Evolutionary conservation across 2,888 invertebrate genomes (phyloP).

Genomic region (Adelognathus sp.): DNA sequence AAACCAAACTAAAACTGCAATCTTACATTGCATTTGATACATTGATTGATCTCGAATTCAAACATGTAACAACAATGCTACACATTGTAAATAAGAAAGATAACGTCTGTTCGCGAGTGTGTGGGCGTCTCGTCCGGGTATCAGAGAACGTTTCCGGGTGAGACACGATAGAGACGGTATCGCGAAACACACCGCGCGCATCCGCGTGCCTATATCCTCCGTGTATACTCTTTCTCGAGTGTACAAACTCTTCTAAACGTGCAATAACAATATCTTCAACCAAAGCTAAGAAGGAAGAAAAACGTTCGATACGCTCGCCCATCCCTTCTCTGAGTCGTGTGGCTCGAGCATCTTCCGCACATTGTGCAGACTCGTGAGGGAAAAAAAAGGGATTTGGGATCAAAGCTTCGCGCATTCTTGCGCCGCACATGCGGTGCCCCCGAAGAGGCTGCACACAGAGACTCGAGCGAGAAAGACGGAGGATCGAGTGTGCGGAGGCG

Average conservation of each 20-base stretch:
- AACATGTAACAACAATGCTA: constrained; percentile 6
- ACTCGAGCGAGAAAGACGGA: not conserved
- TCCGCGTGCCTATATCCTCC: not conserved
- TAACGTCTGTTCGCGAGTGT: constrained; percentile 32
- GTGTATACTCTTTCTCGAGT: not conserved
- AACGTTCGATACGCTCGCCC: not conserved
- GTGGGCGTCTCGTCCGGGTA: constrained; percentile 68
- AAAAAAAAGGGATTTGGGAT: constrained; percentile 4
- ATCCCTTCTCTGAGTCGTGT: not conserved
- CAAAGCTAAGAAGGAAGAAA: too few species aligned
- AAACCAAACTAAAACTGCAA: not conserved
- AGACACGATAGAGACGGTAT: constrained; percentile 69
- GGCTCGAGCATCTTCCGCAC: not conserved
- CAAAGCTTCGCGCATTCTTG: not conserved
- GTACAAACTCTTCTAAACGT: not conserved
- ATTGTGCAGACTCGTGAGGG: not conserved
- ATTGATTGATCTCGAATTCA: not conserved
- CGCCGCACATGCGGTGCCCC: not conserved
- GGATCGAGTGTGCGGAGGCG: constrained; percentile 41
- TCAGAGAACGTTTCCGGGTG: constrained; percentile 74
- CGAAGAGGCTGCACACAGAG: constrained; percentile 18
- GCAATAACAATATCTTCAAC: not conserved
- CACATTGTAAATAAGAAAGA: constrained; percentile 12
- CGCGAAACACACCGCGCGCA: constrained; percentile 45
- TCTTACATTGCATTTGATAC: not conserved